Base-by-base conservation (phyloP, 2,888 invertebrate species). In the Hypena proboscidalis region DNA sequence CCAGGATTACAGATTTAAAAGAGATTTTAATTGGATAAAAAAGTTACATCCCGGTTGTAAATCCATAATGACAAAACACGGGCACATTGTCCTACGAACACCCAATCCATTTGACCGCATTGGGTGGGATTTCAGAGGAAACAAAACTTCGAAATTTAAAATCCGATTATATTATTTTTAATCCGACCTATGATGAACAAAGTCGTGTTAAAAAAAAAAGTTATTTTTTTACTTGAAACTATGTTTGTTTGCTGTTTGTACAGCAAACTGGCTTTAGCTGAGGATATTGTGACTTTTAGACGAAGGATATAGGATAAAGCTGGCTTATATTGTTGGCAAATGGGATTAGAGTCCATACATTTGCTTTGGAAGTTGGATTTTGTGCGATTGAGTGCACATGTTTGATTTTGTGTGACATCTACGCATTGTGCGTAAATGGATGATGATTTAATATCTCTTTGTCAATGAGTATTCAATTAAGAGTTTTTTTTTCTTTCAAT, bases 71-170 rank as follows among this genome's bases (percentile, higher is more conserved):
- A 53, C 50, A 48, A 48, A 58, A 54, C 47, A 52, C 29, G 54
- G 54, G 58, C 17, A 46, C 52, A 52, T 60, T 63, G 49, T 60
- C 10, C 43, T 26, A 44, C 26, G 23, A 17, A 25, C 13, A 20
- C 19, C 31, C 17, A 11, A 25, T 48, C 26, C 13, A 41, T 44
- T 43, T 34, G 32, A 48, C 49, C 42, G 50, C 46, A 53, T 75
- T 74, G 77, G 78, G 76, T 70, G 76, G 82, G 81, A 83, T 85
- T 74, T 80, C 79, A 83, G 85, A 80, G 60, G 45, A 62, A 76
- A 83, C 82, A 85, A 83, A 77, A 78, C 72, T 68, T 76, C 80
- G 77, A 83, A 79, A 80, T 74, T 76, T 77, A 70, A 81, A 85
- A 86, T 85, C 81, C 80, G 83, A 83, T 86, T 86, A 85, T 69